These are phyloP conservation scores for Coturnix japonica DNA, from an alignment of 2,113 vertebrate genomes.

Conservation along the genomic window DNA sequence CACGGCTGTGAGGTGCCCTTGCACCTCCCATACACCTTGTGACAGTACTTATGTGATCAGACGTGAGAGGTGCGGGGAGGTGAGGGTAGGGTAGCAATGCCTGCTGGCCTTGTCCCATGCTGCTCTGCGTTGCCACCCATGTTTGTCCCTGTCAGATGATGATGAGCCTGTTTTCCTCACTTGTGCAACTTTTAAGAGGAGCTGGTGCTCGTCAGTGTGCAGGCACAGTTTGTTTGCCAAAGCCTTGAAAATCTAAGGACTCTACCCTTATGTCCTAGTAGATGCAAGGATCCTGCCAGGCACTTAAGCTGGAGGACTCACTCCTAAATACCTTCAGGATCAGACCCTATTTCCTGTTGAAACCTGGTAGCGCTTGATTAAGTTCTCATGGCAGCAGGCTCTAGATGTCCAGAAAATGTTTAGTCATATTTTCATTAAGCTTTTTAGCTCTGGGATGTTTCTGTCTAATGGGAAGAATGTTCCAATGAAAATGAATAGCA, in stretches of 20 bases:
- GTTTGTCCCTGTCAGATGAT: background rate
- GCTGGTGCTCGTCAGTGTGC: background rate
- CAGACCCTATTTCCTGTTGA: background rate
- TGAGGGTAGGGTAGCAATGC: background rate
- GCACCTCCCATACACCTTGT: background rate
- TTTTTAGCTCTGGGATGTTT: background rate
- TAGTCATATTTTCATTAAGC: background rate
- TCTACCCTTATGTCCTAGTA: accelerated
- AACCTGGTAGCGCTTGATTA: background rate
- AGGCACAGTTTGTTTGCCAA: background rate
- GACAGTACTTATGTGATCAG: background rate
- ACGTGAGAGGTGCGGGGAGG: accelerated
- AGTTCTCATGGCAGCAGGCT: background rate
- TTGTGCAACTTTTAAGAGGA: background rate
- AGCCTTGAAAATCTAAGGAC: background rate
- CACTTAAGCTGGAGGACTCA: background rate
- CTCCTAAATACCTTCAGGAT: background rate
- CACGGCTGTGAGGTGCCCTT: background rate
- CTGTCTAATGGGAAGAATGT: background rate
- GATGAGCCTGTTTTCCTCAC: background rate
- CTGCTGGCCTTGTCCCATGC: background rate
- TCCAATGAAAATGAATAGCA: background rate
- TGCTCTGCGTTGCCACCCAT: background rate
- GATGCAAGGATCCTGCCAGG: background rate
- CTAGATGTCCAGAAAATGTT: background rate